Evolutionary conservation across 2,888 invertebrate genomes (phyloP).

Genomic region (Dasypogon diadema): DNA sequence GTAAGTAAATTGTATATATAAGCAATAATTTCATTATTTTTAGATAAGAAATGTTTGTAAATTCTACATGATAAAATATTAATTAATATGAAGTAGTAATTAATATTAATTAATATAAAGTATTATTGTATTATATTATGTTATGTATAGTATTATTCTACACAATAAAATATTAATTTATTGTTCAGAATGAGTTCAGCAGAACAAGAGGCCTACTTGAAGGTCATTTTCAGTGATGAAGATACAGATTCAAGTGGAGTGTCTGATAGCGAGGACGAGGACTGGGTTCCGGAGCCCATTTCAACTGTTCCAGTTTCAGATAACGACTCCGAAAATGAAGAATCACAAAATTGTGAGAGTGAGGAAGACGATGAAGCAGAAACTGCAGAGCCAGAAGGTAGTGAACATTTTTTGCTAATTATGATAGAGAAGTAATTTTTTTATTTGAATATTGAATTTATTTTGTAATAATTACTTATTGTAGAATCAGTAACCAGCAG

Average conservation of each 20-base stretch:
- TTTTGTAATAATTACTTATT: not conserved
- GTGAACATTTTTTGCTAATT: not conserved
- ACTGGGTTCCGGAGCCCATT: not conserved
- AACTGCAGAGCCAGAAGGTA: not conserved
- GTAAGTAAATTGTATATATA: not conserved
- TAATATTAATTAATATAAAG: too few species aligned
- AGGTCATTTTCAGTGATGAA: not conserved
- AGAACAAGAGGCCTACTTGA: constrained; percentile 3
- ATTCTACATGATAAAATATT: not conserved
- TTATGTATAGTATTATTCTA: too few species aligned
- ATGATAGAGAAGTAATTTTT: not conserved
- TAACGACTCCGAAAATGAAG: not conserved
- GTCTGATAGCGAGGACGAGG: constrained; percentile 9
- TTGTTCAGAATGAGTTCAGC: not conserved
- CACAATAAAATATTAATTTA: constrained; percentile 2
- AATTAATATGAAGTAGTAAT: too few species aligned
- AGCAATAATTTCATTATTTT: not conserved
- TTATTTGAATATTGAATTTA: not conserved
- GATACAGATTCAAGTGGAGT: not conserved
- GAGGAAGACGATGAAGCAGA: constrained; percentile 11
- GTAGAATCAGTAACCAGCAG: constrained; percentile 10
- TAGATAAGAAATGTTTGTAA: not conserved
- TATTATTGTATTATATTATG: too few species aligned
- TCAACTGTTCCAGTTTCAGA: not conserved
- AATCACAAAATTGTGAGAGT: constrained; percentile 4